Evolutionary conservation across 2,797 vertebrate genomes (phyloP).

Genomic region (Scleropages formosus): DNA sequence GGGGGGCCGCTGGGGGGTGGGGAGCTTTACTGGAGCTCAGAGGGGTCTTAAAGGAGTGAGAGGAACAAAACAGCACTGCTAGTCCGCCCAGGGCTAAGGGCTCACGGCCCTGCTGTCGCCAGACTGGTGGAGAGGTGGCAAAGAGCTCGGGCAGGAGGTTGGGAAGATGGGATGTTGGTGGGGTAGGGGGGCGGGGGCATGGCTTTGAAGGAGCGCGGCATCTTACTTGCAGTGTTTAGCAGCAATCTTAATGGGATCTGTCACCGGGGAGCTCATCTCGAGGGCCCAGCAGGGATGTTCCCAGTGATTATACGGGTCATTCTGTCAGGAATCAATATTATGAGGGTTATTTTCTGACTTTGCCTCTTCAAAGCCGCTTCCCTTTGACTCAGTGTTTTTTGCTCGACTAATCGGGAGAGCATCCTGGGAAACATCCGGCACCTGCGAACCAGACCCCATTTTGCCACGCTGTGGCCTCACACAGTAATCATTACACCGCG

Average conservation of each 20-base stretch:
- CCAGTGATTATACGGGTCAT: conserved; percentile 13
- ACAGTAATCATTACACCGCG: too few species aligned
- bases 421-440: neutral
- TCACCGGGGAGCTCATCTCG: conserved; percentile 11
- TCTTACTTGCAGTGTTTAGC: neutral
- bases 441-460: too few species aligned
- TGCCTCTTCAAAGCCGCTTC: conserved; percentile 1
- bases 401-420: conserved; percentile 8
- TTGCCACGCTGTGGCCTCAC: too few species aligned
- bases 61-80: conserved; percentile 6
- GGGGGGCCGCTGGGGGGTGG: neutral
- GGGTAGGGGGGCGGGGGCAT: neutral
- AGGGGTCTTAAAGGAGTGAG: neutral
- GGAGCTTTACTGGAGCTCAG: too few species aligned
- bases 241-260: neutral
- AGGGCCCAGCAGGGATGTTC: neutral
- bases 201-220: neutral
- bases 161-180: too few species aligned
- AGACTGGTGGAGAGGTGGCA: neutral
- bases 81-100: neutral
- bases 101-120: neutral
- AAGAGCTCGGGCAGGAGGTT: neutral
- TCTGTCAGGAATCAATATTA: conserved; percentile 12
- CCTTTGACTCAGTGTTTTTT: neutral
- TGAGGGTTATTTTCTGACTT: conserved; percentile 3